Conservation (phyloP, 2,113 vertebrate species). For the Zingel zingel region DNA sequence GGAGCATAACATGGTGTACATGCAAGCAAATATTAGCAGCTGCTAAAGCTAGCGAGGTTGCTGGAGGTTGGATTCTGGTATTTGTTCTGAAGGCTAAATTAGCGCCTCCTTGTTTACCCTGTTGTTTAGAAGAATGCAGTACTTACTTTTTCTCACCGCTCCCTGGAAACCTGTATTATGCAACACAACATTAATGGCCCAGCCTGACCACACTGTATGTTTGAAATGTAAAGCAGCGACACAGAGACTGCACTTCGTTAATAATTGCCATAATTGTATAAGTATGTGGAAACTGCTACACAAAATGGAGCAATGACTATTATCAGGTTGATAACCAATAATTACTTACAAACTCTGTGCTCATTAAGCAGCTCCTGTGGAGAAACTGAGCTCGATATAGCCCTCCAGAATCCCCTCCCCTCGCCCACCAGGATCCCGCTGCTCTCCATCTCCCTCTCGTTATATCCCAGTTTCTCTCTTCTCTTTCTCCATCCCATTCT, state of each 20-base stretch:
- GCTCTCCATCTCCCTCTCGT: slow-evolving; percentile 41
- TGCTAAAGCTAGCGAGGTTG: background rate
- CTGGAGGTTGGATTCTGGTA: background rate
- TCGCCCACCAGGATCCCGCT: slow-evolving; percentile 63
- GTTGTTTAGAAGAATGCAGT: background rate
- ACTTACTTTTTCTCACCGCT: slow-evolving; percentile 1
- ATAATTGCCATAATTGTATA: slow-evolving; percentile 80
- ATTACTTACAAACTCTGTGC: slow-evolving; percentile 81
- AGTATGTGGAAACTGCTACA: slow-evolving; percentile 72
- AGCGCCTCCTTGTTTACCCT: slow-evolving; percentile 41
- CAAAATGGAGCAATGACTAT: slow-evolving; percentile 80
- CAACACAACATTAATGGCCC: slow-evolving; percentile 35
- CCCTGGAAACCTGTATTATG: slow-evolving; percentile 18
- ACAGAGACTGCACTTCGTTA: slow-evolving; percentile 42
- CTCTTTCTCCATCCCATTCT: slow-evolving; percentile 5
- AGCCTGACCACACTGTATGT: slow-evolving; percentile 26
- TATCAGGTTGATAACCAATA: slow-evolving; percentile 84
- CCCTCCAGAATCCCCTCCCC: slow-evolving; percentile 66
- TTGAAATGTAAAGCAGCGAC: slow-evolving; percentile 58
- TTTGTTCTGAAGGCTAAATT: slow-evolving; percentile 45
- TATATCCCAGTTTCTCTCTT: slow-evolving; percentile 47
- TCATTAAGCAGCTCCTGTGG: slow-evolving; percentile 78
- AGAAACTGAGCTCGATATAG: slow-evolving; percentile 70
- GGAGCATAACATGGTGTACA: too few species aligned
- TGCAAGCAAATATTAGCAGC: background rate